A percentile compares a stretch with the other conserved stretches of the same genome.
phyloP scores from a whole-genome alignment of 2,888 invertebrate species.

The Ormyrus rosae region DNA sequence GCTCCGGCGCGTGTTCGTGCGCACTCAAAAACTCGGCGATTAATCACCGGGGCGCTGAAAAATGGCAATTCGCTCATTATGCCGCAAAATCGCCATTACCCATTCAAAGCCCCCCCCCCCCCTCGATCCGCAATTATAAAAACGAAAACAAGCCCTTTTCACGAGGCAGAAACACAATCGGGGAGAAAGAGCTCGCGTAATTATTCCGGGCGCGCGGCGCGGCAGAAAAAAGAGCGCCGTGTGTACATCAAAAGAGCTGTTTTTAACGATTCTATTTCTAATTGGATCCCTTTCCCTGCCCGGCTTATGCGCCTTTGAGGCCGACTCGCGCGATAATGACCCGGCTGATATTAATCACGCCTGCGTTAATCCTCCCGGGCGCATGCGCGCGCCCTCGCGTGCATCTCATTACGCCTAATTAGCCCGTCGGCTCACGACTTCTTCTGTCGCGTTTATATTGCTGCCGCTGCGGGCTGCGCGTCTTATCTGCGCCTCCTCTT shows the following conservation, averaged over 20 bases:
- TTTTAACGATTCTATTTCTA: slow-evolving; percentile 49
- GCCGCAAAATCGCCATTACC: slow-evolving; percentile 19
- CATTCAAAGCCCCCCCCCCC: not conserved
- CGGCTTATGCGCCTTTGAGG: not conserved
- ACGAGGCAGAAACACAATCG: not conserved
- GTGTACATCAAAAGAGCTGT: slow-evolving; percentile 35
- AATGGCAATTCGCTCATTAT: slow-evolving; percentile 42
- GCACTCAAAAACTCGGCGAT: slow-evolving; percentile 15
- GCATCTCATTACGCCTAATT: slow-evolving; percentile 54
- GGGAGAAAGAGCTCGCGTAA: slow-evolving; percentile 11
- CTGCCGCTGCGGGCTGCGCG: not conserved
- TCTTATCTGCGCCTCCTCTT: not conserved
- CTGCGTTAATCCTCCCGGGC: slow-evolving; percentile 27
- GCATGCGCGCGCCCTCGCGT: not conserved
- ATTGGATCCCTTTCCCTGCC: slow-evolving; percentile 27
- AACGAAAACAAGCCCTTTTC: slow-evolving; percentile 17
- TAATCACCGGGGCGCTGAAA: slow-evolving; percentile 27
- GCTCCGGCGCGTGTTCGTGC: not conserved
- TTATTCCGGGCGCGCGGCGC: slow-evolving; percentile 2
- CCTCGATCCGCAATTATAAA: slow-evolving; percentile 37
- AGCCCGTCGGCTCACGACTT: slow-evolving; percentile 19
- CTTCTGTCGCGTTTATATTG: slow-evolving; percentile 21
- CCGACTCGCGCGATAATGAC: slow-evolving; percentile 9
- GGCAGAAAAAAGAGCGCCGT: slow-evolving; percentile 27
- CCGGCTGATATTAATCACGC: slow-evolving; percentile 50